phyloP scores from a whole-genome alignment of 2,797 vertebrate genomes.

The Diplodus puntazzo region DNA sequence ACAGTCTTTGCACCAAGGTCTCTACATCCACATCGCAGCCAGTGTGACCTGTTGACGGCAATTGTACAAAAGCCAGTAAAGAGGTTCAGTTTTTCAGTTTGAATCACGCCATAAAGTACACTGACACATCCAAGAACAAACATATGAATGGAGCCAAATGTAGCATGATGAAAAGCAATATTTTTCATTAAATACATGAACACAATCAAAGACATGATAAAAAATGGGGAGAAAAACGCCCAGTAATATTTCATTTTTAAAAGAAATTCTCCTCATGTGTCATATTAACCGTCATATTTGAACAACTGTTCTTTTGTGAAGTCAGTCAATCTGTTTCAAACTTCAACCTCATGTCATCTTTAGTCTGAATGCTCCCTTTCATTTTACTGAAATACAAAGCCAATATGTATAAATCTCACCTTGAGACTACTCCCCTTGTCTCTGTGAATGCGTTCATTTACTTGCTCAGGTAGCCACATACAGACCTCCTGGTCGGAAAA shows the following conservation, averaged over 20 bases:
- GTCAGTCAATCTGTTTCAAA: conserved; percentile 9
- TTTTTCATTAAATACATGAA: background rate
- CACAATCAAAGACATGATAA: background rate
- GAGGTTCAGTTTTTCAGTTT: background rate
- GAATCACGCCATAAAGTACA: background rate
- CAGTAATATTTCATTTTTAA: background rate
- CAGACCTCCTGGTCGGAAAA: background rate
- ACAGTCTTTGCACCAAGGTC: background rate
- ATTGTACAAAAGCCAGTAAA: background rate
- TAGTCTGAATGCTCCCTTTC: conserved; percentile 4
- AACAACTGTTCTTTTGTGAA: background rate
- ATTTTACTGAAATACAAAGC: conserved; percentile 10
- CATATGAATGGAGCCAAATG: no score
- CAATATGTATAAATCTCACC: background rate
- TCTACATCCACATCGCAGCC: conserved; percentile 6
- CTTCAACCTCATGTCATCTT: conserved; percentile 1
- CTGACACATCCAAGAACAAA: no score
- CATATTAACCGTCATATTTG: background rate
- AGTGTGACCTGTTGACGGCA: conserved; percentile 15
- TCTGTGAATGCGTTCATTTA: background rate
- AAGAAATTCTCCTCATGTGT: background rate
- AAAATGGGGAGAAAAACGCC: background rate
- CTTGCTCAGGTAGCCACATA: background rate
- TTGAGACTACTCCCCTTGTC: background rate
- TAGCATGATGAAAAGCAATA: background rate